Evolutionary conservation across 2,888 invertebrate genomes (phyloP).

Genomic region (Conchocele bisecta): DNA sequence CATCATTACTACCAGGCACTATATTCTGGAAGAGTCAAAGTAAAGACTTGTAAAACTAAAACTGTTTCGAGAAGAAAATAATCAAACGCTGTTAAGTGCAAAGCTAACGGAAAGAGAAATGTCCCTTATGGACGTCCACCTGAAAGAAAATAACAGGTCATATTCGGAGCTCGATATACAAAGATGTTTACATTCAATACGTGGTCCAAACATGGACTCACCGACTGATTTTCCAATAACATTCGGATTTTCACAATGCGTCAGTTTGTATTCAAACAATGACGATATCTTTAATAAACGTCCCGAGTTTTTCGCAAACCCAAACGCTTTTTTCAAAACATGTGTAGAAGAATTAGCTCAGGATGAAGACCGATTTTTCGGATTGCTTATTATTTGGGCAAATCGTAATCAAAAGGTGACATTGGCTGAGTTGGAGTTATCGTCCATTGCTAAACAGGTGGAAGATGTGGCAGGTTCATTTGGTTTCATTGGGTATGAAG

Average conservation of each 20-base stretch:
- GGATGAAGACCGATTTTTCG: constrained; percentile 41
- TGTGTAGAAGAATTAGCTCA: constrained; percentile 33
- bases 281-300: constrained; percentile 25
- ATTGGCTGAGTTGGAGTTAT: constrained; percentile 11
- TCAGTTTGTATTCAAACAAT: constrained; percentile 34
- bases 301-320: constrained; percentile 13
- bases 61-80: constrained; percentile 27
- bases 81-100: constrained; percentile 22
- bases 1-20: constrained; percentile 45
- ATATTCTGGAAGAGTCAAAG: constrained; percentile 34
- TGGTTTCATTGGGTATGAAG: constrained; percentile 13
- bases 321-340: constrained; percentile 36
- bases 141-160: not conserved
- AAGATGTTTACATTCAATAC: too few relatives aligned
- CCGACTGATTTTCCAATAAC: too few relatives aligned
- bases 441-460: not conserved
- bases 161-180: too few relatives aligned
- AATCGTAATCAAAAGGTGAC: constrained; percentile 9
- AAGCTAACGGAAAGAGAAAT: constrained; percentile 28
- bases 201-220: too few relatives aligned
- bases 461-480: constrained; percentile 12
- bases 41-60: not conserved
- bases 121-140: constrained; percentile 18
- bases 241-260: constrained; percentile 46
- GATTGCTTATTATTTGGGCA: constrained; percentile 37